Percentiles rank a stretch among this genome's conserved stretches.
These are phyloP conservation scores for Panopea generosa DNA, from an alignment of 2,888 invertebrate genomes.

Conservation along the genomic window DNA sequence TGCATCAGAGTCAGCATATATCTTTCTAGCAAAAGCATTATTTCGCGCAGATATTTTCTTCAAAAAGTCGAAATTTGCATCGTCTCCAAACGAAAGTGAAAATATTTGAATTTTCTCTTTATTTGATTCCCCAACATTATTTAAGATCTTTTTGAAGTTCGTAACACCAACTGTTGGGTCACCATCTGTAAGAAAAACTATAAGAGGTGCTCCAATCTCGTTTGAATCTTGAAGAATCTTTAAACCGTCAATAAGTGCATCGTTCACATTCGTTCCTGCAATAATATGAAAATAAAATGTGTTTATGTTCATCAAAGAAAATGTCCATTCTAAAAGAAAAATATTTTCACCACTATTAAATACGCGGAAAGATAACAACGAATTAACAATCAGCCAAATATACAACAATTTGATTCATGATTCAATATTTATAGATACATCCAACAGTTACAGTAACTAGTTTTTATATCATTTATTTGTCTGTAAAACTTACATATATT, in stretches of 20 bases:
- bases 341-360: too few species aligned
- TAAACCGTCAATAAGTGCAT: constrained; percentile 68
- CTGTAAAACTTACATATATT: too few species aligned
- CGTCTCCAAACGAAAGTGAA: constrained; percentile 90
- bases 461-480: too few species aligned
- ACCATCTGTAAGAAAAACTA: constrained; percentile 86
- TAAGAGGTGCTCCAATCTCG: constrained; percentile 65
- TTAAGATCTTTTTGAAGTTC: constrained; percentile 77
- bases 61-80: constrained; percentile 89
- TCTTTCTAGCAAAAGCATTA: constrained; percentile 90
- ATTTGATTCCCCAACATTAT: constrained; percentile 65
- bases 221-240: constrained; percentile 55
- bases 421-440: too few species aligned
- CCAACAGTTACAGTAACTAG: too few species aligned
- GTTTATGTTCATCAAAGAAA: too few species aligned
- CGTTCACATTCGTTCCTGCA: constrained; percentile 76
- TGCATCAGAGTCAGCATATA: constrained; percentile 91
- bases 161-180: constrained; percentile 84
- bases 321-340: too few species aligned
- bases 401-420: too few species aligned
- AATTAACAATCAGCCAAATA: too few species aligned
- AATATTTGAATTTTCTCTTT: constrained; percentile 86
- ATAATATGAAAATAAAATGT: constrained; percentile 6
- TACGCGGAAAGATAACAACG: too few species aligned
- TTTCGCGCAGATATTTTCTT: constrained; percentile 89